Evolutionary conservation across 2,888 invertebrate genomes (phyloP).

Genomic region (Strigamia transsilvanica): DNA sequence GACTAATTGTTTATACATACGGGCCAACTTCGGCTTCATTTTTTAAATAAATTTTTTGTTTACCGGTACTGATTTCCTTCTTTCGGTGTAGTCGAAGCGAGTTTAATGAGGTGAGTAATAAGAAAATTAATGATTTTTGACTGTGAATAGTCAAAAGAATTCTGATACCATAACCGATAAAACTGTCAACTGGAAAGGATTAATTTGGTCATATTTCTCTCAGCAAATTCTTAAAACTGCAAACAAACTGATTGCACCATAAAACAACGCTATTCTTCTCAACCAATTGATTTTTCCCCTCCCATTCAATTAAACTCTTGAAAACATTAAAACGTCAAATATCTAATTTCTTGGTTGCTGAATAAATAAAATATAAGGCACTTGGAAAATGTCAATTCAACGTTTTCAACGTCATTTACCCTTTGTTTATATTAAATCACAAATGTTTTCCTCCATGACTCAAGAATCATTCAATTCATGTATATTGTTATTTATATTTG

Average conservation of each 20-base stretch:
- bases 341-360: too few relatives aligned
- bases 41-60: too few relatives aligned
- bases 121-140: not conserved
- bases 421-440: too few relatives aligned
- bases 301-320: not conserved
- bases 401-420: too few relatives aligned
- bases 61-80: too few relatives aligned
- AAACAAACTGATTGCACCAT: conserved; percentile 21
- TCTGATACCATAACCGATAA: not conserved
- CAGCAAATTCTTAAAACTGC: conserved; percentile 18
- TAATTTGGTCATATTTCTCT: not conserved
- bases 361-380: too few relatives aligned
- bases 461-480: too few relatives aligned
- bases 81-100: not conserved
- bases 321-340: not conserved
- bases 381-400: too few relatives aligned
- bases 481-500: too few relatives aligned
- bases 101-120: not conserved
- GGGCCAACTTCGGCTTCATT: too few relatives aligned
- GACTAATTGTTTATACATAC: too few relatives aligned
- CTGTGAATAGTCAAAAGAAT: not conserved
- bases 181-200: not conserved
- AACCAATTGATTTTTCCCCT: not conserved
- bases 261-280: conserved; percentile 20
- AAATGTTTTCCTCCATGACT: too few relatives aligned